Evolutionary conservation across 2,113 vertebrate genomes (phyloP).

Genomic region (Serilophus lunatus): DNA sequence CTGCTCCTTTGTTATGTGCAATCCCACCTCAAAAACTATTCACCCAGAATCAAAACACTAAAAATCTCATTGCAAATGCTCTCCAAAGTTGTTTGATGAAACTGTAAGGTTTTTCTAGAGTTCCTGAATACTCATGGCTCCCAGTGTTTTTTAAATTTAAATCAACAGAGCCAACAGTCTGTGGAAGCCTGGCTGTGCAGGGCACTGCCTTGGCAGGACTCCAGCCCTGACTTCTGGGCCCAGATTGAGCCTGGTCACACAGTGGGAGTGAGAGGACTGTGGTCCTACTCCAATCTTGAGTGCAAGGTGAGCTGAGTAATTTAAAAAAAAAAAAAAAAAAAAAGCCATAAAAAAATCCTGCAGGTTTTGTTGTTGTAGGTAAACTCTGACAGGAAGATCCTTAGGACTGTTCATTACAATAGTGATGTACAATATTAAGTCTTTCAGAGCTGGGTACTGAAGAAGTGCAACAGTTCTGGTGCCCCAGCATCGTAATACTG

Average conservation of each 20-base stretch:
- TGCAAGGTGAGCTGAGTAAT: neutral
- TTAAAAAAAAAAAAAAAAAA: neutral
- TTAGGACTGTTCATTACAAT: neutral
- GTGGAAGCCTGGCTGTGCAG: neutral
- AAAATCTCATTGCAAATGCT: neutral
- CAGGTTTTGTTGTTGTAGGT: neutral
- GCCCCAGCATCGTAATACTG: neutral
- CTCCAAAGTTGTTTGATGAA: neutral
- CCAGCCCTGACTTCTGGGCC: neutral
- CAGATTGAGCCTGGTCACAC: neutral
- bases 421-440: neutral
- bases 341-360: neutral
- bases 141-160: neutral
- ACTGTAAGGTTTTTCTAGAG: neutral
- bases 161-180: neutral
- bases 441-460: neutral
- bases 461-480: neutral
- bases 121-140: neutral
- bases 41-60: neutral
- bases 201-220: neutral
- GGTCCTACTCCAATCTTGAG: neutral
- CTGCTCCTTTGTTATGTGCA: neutral
- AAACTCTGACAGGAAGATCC: neutral
- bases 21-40: neutral
- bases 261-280: neutral